phyloP scores from a whole-genome alignment of 1,140 invertebrate genomes.

The Liolophura sinensis region DNA sequence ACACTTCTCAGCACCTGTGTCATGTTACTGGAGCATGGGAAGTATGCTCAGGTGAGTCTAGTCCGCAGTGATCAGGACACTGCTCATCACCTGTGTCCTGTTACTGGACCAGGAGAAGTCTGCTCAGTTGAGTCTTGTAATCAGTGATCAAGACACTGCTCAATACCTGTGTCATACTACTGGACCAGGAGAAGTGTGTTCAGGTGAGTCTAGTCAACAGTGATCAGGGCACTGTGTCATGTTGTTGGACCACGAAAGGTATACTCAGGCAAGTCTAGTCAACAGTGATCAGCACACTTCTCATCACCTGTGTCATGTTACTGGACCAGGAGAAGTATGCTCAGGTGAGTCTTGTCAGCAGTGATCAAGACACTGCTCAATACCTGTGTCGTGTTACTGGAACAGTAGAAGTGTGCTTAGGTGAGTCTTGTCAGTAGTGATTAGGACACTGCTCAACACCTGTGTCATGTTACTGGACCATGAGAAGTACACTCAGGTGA shows the following conservation, averaged over 20 bases:
- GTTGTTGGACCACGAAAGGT: no score
- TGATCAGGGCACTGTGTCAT: no score
- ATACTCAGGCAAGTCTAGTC: no score
- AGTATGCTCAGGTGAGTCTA: constrained; percentile 70
- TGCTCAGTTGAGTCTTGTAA: constrained; percentile 67
- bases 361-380: background rate
- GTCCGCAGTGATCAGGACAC: no score
- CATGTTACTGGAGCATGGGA: constrained; percentile 73
- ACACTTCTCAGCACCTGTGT: constrained; percentile 76
- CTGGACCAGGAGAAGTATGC: constrained; percentile 79
- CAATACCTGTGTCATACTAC: constrained; percentile 77
- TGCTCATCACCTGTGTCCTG: no score
- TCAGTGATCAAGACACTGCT: constrained; percentile 71
- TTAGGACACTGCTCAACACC: constrained; percentile 72
- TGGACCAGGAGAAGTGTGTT: constrained; percentile 78
- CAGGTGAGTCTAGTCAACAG: constrained; percentile 56
- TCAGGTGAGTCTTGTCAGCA: constrained; percentile 56
- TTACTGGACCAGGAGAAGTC: no score
- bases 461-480: constrained; percentile 75
- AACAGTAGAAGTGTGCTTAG: constrained; percentile 74
- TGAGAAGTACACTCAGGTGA: constrained; percentile 76
- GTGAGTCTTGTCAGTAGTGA: constrained; percentile 68
- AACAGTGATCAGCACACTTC: constrained; percentile 68
- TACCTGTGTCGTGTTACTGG: background rate
- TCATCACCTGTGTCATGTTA: constrained; percentile 80